phyloP scores from a whole-genome alignment of 1,140 invertebrate genomes.

The Carcinoscorpius rotundicauda region DNA sequence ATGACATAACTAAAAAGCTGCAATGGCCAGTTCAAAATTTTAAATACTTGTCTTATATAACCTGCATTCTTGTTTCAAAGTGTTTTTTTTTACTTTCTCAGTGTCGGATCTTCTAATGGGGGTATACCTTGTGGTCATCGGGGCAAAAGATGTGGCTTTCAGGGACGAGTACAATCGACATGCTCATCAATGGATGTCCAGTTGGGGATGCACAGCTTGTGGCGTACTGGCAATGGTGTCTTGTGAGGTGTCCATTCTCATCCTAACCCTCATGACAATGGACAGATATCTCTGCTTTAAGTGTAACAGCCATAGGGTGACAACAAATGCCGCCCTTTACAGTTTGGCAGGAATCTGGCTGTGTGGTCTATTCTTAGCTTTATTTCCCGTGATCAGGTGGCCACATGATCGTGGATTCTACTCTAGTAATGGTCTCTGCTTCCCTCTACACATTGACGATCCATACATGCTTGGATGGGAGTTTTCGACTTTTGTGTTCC shows the following conservation, averaged over 20 bases:
- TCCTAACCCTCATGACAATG: conserved; percentile 59
- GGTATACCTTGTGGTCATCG: conserved; percentile 57
- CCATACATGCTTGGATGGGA: conserved; percentile 34
- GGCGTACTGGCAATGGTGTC: conserved; percentile 54
- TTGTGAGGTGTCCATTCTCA: conserved; percentile 57
- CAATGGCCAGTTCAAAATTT: too few relatives aligned
- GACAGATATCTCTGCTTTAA: conserved; percentile 43
- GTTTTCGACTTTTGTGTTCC: conserved; percentile 33
- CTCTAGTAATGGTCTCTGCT: conserved; percentile 33
- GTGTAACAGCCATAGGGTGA: conserved; percentile 19
- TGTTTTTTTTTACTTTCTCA: conserved; percentile 22
- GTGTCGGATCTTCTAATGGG: conserved; percentile 66
- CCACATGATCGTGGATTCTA: conserved; percentile 27
- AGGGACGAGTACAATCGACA: conserved; percentile 48
- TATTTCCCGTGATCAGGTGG: conserved; percentile 21
- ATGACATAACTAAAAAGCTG: too few relatives aligned
- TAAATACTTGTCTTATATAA: too few relatives aligned
- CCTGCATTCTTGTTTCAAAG: too few relatives aligned
- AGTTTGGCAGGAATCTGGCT: conserved; percentile 20
- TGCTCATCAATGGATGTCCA: conserved; percentile 53
- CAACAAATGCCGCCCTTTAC: conserved; percentile 13
- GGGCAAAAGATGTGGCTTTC: conserved; percentile 48
- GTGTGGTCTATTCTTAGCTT: conserved; percentile 19
- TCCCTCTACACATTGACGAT: conserved; percentile 33
- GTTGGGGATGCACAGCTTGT: conserved; percentile 47